Evolutionary conservation across 2,797 vertebrate species (phyloP).

Genomic region (Carapus acus): DNA sequence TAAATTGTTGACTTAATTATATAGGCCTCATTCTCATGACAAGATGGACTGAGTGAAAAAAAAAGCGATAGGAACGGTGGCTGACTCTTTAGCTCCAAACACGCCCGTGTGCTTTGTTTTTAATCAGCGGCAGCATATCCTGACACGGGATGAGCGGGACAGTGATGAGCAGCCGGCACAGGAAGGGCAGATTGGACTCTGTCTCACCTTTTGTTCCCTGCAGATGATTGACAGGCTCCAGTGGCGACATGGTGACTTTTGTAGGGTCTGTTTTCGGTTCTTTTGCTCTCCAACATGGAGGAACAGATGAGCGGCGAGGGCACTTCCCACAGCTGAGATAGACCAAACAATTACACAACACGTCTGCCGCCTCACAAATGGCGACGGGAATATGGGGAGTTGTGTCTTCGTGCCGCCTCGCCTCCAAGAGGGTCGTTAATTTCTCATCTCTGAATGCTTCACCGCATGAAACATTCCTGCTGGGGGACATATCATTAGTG

Average conservation of each 20-base stretch:
- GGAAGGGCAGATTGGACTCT: constrained; percentile 51
- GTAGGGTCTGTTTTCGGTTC: constrained; percentile 18
- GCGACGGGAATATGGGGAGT: background rate
- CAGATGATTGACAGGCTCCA: constrained; percentile 36
- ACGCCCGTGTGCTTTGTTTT: constrained; percentile 17
- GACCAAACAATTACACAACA: constrained; percentile 21
- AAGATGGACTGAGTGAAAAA: no score
- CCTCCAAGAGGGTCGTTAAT: constrained; percentile 8
- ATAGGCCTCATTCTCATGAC: no score
- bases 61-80: no score
- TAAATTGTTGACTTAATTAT: constrained; percentile 21
- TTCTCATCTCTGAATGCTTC: constrained; percentile 20
- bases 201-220: constrained; percentile 64
- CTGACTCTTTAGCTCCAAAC: constrained; percentile 23
- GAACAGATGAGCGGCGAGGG: constrained; percentile 5
- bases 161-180: constrained; percentile 38
- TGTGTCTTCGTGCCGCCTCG: constrained; percentile 2
- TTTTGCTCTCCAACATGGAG: constrained; percentile 13
- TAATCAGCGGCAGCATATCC: constrained; percentile 30
- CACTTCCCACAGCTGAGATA: constrained; percentile 13
- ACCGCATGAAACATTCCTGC: constrained; percentile 33
- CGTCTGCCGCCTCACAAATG: background rate
- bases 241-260: constrained; percentile 38
- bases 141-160: constrained; percentile 34
- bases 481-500: constrained; percentile 23